A percentile compares a stretch with the other conserved stretches of the same genome.
phyloP scores from a whole-genome alignment of 2,888 invertebrate genomes.

The Ametastegia equiseti region DNA sequence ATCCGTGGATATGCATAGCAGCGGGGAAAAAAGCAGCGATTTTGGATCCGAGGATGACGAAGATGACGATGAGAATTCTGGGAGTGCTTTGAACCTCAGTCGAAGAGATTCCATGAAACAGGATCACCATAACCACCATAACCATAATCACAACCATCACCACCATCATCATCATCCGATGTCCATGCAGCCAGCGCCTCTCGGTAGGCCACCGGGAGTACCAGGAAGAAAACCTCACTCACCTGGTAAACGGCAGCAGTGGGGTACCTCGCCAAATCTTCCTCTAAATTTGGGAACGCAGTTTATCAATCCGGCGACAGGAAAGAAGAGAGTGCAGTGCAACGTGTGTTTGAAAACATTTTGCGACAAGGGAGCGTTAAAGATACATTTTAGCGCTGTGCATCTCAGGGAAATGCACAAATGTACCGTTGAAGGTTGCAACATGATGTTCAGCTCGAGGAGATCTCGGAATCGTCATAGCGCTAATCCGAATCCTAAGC shows the following conservation, averaged over 20 bases:
- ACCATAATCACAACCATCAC: slow-evolving; percentile 67
- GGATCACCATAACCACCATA: slow-evolving; percentile 59
- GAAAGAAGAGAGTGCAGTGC: slow-evolving; percentile 98
- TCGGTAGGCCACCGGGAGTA: slow-evolving; percentile 76
- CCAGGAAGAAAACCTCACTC: slow-evolving; percentile 83
- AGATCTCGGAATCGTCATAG: slow-evolving; percentile 97
- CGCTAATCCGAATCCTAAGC: slow-evolving; percentile 98
- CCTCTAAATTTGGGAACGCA: slow-evolving; percentile 92
- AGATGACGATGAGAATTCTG: slow-evolving; percentile 80
- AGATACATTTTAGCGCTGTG: slow-evolving; percentile 99
- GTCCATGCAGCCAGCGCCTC: slow-evolving; percentile 73
- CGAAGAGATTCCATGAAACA: slow-evolving; percentile 75
- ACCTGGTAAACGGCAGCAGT: slow-evolving; percentile 85
- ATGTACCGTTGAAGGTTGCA: slow-evolving; percentile 98
- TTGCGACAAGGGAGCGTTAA: slow-evolving; percentile 99
- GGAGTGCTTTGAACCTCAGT: slow-evolving; percentile 82
- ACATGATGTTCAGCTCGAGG: slow-evolving; percentile 99
- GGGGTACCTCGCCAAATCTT: slow-evolving; percentile 83
- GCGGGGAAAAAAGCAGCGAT: slow-evolving; percentile 76
- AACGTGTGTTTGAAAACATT: slow-evolving; percentile 99
- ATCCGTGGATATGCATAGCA: slow-evolving; percentile 69
- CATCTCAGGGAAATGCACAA: slow-evolving; percentile 99
- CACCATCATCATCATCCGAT: slow-evolving; percentile 74
- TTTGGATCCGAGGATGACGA: slow-evolving; percentile 81
- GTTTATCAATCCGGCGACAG: slow-evolving; percentile 94